Base-by-base conservation (phyloP, 2,797 vertebrate genomes). In the Galaxias olidus region DNA sequence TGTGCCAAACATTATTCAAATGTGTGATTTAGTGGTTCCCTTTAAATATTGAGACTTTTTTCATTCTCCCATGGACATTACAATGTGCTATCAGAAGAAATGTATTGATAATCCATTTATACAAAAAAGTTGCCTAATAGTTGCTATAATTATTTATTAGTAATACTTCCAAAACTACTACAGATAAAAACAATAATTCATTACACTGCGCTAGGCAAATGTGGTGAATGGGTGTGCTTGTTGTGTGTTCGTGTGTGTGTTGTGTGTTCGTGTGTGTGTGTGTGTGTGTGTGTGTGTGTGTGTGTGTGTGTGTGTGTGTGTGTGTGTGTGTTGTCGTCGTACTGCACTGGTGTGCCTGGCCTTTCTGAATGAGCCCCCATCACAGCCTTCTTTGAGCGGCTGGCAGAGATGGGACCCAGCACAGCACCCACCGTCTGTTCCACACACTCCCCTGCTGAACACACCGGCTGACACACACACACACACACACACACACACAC, bases 341-440 rank as follows among this genome's bases (percentile, higher is more conserved):
- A n/a, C 46, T 14, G 11, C 46, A 47, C 46, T 30, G 0, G 51
- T 19, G 19, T 19, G 41, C 13, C 5, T 9, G 54, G 55, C 40
- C 14, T 41, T 58, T 40, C n/a, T 43, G 41, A 58, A 40, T 15
- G 42, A 30, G 30, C 30, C 30, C 6, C 30, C 30, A 30, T 6
- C 6, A 6, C 30, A 30, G 30, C 6, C 30, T 2, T 30, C 30
- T 30, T 30, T 30, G 30, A 71, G 78, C n/a, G n/a, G n/a, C 59
- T 17, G 68, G 62, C n/a, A n/a, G n/a, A n/a, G 72, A 82, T 71
- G 72, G 79, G 86, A 30, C 30, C 30, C 30, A 6, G 30, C 30
- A 30, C 30, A 30, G 30, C 30, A 6, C 30, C 30, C 30, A 30
- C 30, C 30, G 30, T 30, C 30, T 30, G 30, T 30, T 30, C 30